Base-by-base conservation (phyloP, 2,888 invertebrate species). In the Tridacna gigas region DNA sequence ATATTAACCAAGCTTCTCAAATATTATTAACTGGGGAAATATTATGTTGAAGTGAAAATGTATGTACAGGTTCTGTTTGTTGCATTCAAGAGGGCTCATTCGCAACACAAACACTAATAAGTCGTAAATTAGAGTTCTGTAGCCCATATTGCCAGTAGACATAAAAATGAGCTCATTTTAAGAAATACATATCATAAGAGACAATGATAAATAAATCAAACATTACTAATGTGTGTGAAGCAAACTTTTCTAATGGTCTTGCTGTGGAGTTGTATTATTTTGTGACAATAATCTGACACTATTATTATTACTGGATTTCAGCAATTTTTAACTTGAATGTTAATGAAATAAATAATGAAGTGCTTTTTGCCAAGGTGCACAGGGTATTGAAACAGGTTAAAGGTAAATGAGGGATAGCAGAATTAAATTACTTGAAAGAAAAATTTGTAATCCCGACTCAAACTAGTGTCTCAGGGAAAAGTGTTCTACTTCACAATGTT, bases 111-210 rank as follows among this genome's bases (percentile, higher is more conserved):
- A 74, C 79, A 25, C 13, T 47, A 12, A 60, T 61, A 63, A 18
- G 61, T 12, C 73, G 73, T 12, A 63, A 73, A 63, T 18, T 78
- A 22, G 18, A 73, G 13, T 74, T 79, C 37, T 61, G 48, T 65
- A 37, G 48, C 63, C 28, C 26, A 22, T 73, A 25, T 45, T 61
- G 47, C 18, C 65, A 79, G 47, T 79, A 51, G 11, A 28, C 37
- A 60, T 51, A 61, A 79, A 63, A 28, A 79, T 79, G 73, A 61
- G 47, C 63, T 79, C 63, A 25, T 79, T 63, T 79, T 51, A 73
- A 79, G 79, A 79, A 63, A n/a, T n/a, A n/a, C n/a, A n/a, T n/a
- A 25, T 20, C 13, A 79, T 65, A 73, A 79, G n/a, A 79, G 73
- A 22, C 20, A 45, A 45, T 79, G 20, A 9, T 79, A 37, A 47